These are phyloP conservation scores for Apodemus speciosus DNA, from an alignment of 2,113 vertebrate genomes.

Conservation along the genomic window DNA sequence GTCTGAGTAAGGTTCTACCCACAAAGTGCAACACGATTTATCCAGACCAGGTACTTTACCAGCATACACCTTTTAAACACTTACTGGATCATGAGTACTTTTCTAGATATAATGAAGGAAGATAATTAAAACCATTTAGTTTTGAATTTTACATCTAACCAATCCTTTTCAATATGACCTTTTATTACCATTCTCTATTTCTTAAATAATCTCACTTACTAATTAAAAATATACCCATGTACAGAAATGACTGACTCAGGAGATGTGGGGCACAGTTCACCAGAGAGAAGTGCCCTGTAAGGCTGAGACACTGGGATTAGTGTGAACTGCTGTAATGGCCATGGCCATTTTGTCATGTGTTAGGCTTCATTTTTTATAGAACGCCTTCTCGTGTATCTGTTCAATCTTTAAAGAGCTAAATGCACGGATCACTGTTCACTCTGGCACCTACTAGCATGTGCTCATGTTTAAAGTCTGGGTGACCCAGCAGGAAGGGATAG, in stretches of 20 bases:
- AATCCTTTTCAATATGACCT: not conserved
- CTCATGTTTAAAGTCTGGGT: not conserved
- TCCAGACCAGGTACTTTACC: not conserved
- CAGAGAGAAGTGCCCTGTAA: not conserved
- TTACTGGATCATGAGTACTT: not conserved
- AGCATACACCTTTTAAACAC: not conserved
- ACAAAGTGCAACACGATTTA: not conserved
- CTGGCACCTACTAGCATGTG: not conserved
- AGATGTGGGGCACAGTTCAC: not conserved
- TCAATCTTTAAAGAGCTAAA: constrained; percentile 17
- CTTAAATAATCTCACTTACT: constrained; percentile 19
- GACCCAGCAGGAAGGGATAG: not conserved
- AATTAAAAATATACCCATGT: constrained; percentile 21
- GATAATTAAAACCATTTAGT: constrained; percentile 17
- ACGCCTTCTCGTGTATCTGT: not conserved
- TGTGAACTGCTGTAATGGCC: not conserved
- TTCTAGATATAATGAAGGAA: not conserved
- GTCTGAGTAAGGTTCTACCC: not conserved
- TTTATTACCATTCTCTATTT: not conserved
- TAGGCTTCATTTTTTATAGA: not conserved
- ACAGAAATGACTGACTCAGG: not conserved
- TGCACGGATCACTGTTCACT: not conserved
- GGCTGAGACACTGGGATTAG: not conserved
- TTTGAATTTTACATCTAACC: not conserved
- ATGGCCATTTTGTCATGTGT: not conserved